phyloP scores from a whole-genome alignment of 1,140 invertebrate species.

The Frieseomelitta varia region DNA sequence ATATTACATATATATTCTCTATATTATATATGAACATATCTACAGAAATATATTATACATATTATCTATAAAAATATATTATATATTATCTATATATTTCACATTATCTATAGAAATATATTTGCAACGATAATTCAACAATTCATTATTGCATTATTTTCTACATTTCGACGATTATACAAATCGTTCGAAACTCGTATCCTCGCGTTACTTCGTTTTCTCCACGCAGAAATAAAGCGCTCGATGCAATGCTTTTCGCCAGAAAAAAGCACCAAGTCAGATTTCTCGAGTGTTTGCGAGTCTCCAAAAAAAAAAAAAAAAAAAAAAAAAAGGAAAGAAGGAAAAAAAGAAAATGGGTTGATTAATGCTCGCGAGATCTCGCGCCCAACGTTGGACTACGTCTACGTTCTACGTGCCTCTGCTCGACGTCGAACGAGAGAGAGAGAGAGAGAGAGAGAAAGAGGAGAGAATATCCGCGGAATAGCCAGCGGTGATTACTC shows the following conservation, averaged over 20 bases:
- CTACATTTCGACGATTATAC: not conserved
- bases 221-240: slow-evolving; percentile 5
- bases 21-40: no score
- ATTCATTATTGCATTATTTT: no score
- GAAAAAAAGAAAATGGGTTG: slow-evolving; percentile 55
- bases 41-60: no score
- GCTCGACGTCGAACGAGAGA: not conserved
- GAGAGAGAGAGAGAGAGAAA: not conserved
- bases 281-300: slow-evolving; percentile 64
- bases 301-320: slow-evolving; percentile 39
- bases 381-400: not conserved
- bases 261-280: slow-evolving; percentile 58
- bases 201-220: not conserved
- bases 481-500: not conserved
- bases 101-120: no score
- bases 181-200: not conserved
- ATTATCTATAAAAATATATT: no score
- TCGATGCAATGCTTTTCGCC: not conserved
- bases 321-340: no score
- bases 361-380: slow-evolving; percentile 67
- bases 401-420: not conserved
- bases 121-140: no score
- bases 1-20: no score
- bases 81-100: no score
- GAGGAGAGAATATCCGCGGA: not conserved